These are phyloP conservation scores for Diadema setosum DNA, from an alignment of 35 echinoderm and acorn worm genomes.

Conservation along the genomic window DNA sequence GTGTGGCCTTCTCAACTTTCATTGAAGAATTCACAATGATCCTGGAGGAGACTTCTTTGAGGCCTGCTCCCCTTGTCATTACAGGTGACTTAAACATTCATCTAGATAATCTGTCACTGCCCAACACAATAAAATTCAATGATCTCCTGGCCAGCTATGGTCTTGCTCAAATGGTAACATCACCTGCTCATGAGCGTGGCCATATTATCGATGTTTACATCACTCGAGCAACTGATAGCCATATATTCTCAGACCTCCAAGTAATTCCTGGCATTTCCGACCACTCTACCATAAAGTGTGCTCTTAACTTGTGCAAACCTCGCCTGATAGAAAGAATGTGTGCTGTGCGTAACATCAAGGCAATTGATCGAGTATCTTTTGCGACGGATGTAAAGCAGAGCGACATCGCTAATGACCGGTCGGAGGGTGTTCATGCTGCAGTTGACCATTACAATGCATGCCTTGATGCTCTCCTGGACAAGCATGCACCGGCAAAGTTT, in stretches of 20 bases:
- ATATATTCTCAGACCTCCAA: not conserved
- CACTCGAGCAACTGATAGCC: not conserved
- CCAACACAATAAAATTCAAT: too few species aligned
- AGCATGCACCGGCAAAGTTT: not conserved
- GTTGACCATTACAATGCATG: too few species aligned
- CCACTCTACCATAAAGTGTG: not conserved
- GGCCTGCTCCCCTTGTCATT: too few species aligned
- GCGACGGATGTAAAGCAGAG: not conserved
- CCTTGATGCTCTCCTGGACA: not conserved
- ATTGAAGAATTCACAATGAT: too few species aligned
- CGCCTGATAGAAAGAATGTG: not conserved
- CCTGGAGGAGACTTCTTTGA: too few species aligned
- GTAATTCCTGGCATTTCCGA: not conserved
- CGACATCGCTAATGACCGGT: not conserved
- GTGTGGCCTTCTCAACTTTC: too few species aligned
- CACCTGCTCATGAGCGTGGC: too few species aligned
- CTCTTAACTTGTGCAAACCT: not conserved
- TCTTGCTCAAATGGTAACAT: too few species aligned
- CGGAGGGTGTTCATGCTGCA: too few species aligned
- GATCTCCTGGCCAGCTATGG: too few species aligned
- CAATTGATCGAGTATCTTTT: not conserved
- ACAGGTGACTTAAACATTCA: too few species aligned
- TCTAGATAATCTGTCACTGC: too few species aligned
- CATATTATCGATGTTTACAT: not conserved
- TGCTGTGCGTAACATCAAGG: not conserved